A percentile compares a stretch with the other conserved stretches of the same genome.
Evolutionary conservation across 1,140 invertebrate species (phyloP).

Genomic region (Apis florea): DNA sequence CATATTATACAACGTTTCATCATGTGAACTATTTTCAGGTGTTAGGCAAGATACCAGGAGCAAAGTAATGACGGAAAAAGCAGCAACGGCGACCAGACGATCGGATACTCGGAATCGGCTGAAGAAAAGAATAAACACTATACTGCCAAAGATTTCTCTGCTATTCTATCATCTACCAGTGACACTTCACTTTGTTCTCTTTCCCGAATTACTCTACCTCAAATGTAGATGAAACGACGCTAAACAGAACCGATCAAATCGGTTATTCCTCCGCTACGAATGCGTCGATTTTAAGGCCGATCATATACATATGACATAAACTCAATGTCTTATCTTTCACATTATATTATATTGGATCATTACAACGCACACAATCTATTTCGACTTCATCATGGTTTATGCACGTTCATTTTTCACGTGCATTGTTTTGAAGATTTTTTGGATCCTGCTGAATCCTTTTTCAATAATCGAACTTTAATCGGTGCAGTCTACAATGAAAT

Average conservation of each 20-base stretch:
- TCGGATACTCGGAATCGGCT: constrained; percentile 43
- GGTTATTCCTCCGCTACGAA: background rate
- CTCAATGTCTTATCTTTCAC: background rate
- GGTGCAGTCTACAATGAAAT: background rate
- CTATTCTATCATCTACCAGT: constrained; percentile 48
- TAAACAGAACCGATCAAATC: constrained; percentile 17
- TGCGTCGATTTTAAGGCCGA: background rate
- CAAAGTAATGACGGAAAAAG: constrained; percentile 75
- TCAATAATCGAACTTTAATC: background rate
- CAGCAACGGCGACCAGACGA: constrained; percentile 31
- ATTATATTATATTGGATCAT: background rate
- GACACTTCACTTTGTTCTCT: constrained; percentile 60
- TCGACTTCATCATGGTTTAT: background rate
- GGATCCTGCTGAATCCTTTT: background rate
- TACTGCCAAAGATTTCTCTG: constrained; percentile 69
- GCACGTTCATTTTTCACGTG: background rate
- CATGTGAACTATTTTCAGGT: constrained; percentile 70
- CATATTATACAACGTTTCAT: background rate
- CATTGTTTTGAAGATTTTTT: background rate
- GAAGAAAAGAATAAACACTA: constrained; percentile 51
- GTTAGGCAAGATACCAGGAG: constrained; percentile 84
- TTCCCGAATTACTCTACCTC: constrained; percentile 70
- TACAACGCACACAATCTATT: constrained; percentile 8
- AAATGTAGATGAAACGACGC: constrained; percentile 51
- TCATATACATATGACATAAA: background rate